These are phyloP conservation scores for Phalera bucephala DNA, from an alignment of 2,888 invertebrate genomes.

Conservation along the genomic window DNA sequence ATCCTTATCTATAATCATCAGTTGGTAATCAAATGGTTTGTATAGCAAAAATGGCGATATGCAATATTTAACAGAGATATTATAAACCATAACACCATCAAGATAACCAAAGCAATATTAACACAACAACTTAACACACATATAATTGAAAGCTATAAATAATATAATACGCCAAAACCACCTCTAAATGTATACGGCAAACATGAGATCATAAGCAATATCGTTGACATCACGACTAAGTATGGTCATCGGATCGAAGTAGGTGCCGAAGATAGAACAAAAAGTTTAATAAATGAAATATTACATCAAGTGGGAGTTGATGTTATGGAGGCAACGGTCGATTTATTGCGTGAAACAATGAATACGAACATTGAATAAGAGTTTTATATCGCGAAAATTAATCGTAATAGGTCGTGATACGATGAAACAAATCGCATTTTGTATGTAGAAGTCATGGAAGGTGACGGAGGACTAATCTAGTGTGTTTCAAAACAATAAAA, in stretches of 20 bases:
- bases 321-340: conserved; percentile 9
- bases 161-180: conserved; percentile 13
- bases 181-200: conserved; percentile 11
- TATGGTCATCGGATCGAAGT: conserved; percentile 20
- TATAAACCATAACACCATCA: not conserved
- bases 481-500: no score
- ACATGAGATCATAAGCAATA: conserved; percentile 34
- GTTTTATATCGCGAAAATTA: not conserved
- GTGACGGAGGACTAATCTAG: no score
- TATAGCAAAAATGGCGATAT: no score
- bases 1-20: no score
- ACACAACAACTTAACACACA: not conserved
- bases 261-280: conserved; percentile 8
- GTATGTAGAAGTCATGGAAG: no score
- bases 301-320: conserved; percentile 18
- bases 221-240: conserved; percentile 41
- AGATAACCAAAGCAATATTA: not conserved
- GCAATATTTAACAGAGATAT: not conserved
- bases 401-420: no score
- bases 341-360: not conserved
- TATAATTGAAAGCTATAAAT: conserved; percentile 15
- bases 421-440: no score
- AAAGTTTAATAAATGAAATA: conserved; percentile 16
- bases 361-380: not conserved
- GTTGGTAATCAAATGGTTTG: no score